Evolutionary conservation across 2,888 invertebrate species (phyloP).

Genomic region (Mactromeris polynyma): DNA sequence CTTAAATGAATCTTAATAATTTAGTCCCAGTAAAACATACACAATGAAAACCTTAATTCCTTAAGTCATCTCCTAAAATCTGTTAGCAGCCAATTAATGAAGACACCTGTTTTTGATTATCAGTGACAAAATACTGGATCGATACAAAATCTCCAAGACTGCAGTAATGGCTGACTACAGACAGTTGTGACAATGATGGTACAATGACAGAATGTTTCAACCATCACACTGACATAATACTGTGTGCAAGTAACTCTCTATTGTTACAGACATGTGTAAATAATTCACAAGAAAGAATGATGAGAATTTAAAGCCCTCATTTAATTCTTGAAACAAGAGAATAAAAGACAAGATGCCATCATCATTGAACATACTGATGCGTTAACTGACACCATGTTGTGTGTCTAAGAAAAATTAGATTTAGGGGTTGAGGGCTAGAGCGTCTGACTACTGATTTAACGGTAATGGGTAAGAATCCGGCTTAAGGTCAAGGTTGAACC

Average conservation of each 20-base stretch:
- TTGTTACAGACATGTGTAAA: slow-evolving; percentile 1
- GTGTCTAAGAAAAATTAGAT: no score
- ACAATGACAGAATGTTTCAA: not conserved
- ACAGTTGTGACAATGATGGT: not conserved
- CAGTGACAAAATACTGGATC: not conserved
- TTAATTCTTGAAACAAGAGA: not conserved
- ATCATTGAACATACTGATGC: not conserved
- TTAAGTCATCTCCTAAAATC: not conserved
- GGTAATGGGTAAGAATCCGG: no score
- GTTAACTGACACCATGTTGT: not conserved
- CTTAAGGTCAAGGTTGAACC: no score
- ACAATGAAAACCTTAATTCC: not conserved
- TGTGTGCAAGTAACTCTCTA: not conserved
- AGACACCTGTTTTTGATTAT: not conserved
- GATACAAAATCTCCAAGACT: not conserved
- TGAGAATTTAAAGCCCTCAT: slow-evolving; percentile 18
- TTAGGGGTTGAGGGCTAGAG: no score
- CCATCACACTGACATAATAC: not conserved
- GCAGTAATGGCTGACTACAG: not conserved
- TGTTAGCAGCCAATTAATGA: not conserved
- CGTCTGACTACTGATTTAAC: no score
- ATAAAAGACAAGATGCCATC: not conserved
- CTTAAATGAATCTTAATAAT: not conserved
- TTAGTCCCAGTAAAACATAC: not conserved
- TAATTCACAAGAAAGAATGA: not conserved